Conservation (phyloP, 2,797 vertebrate species). For the Poeciliopsis gracilis region DNA sequence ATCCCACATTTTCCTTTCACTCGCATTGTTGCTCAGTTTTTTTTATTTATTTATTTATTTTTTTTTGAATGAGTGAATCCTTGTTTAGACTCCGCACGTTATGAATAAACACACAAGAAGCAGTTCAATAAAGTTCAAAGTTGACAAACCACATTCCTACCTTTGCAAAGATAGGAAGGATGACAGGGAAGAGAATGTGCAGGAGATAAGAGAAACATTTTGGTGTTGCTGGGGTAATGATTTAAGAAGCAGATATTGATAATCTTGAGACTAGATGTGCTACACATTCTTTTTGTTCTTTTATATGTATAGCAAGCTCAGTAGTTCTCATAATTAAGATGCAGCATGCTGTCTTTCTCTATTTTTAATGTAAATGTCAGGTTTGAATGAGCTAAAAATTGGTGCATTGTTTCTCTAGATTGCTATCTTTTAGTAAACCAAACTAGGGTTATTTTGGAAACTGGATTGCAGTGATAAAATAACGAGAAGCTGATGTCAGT, state of each 20-base stretch:
- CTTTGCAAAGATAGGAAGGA: background rate
- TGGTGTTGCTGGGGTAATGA: background rate
- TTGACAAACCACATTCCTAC: background rate
- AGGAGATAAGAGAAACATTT: background rate
- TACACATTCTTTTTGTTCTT: background rate
- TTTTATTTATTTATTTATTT: background rate
- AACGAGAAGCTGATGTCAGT: conserved; percentile 1
- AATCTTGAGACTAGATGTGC: background rate
- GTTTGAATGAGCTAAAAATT: background rate
- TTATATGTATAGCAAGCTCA: background rate
- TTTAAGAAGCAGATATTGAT: background rate
- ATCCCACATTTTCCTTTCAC: background rate
- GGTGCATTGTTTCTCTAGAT: background rate
- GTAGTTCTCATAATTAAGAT: conserved; percentile 1
- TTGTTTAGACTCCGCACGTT: background rate
- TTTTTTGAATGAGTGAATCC: background rate
- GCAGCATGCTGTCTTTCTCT: background rate
- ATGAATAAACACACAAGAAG: background rate
- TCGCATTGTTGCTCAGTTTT: background rate
- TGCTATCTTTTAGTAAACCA: background rate
- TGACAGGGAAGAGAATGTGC: background rate
- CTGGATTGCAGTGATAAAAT: background rate
- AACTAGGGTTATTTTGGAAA: background rate
- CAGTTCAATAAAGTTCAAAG: conserved; percentile 5
- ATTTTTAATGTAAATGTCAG: background rate